These are phyloP conservation scores for Drosophila suboccidentalis DNA, from an alignment of 2,888 invertebrate species.

Conservation along the genomic window DNA sequence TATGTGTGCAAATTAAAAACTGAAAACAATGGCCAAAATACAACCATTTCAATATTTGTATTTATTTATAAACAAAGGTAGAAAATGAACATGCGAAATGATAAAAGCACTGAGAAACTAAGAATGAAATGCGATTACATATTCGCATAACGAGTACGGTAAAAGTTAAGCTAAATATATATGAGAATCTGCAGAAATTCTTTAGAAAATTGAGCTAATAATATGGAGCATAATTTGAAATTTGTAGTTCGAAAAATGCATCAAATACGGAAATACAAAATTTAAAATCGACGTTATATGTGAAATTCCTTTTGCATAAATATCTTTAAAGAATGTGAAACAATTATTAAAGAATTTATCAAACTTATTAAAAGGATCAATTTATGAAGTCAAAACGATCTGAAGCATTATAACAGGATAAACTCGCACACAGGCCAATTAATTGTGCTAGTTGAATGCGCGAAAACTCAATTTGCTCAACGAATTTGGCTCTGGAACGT, in stretches of 20 bases:
- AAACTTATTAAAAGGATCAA: neutral
- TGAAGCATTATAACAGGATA: neutral
- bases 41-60: neutral
- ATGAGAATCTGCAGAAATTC: too few relatives aligned
- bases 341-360: too few relatives aligned
- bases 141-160: neutral
- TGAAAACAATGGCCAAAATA: constrained; percentile 3
- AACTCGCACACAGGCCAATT: constrained; percentile 31
- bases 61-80: neutral
- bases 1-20: constrained; percentile 10
- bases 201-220: too few relatives aligned
- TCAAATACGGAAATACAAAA: too few relatives aligned
- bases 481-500: constrained; percentile 31
- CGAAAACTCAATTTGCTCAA: constrained; percentile 63
- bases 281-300: too few relatives aligned
- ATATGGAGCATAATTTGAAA: too few relatives aligned
- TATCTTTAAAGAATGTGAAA: too few relatives aligned
- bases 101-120: neutral
- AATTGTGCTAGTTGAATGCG: constrained; percentile 33
- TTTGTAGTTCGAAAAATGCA: too few relatives aligned
- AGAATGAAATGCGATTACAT: neutral
- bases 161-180: neutral
- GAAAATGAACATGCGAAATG: neutral
- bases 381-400: neutral
- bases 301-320: too few relatives aligned